A percentile compares a stretch with the other conserved stretches of the same genome.
Conservation (phyloP, 2,797 vertebrate species). For the Phalanger gymnotis region DNA sequence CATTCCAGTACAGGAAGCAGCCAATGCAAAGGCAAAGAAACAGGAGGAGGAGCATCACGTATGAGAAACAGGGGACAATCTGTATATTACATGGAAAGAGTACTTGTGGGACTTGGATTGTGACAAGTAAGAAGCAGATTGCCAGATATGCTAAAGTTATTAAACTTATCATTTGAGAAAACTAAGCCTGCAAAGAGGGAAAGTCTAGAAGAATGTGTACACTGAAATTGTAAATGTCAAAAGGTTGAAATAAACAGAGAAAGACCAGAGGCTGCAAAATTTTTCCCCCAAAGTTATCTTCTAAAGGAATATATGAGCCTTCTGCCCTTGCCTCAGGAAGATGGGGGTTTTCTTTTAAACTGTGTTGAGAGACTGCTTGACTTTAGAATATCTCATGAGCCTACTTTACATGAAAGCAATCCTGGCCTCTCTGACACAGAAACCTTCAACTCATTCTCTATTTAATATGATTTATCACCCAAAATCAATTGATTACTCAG, state of each 20-base stretch:
- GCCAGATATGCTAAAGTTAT: neutral
- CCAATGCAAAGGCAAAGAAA: neutral
- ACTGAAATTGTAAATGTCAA: neutral
- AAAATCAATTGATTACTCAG: neutral
- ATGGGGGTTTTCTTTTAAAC: constrained; percentile 63
- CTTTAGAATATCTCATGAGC: constrained; percentile 59
- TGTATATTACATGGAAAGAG: neutral
- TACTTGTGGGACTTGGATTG: neutral
- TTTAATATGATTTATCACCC: constrained; percentile 32
- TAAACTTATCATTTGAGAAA: neutral
- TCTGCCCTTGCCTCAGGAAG: neutral
- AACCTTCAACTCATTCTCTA: constrained; percentile 26
- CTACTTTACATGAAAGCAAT: constrained; percentile 62
- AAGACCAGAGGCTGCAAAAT: neutral
- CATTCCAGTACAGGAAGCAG: neutral
- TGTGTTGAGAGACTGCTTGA: constrained; percentile 62
- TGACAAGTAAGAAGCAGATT: neutral
- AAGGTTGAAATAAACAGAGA: neutral
- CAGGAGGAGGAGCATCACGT: neutral
- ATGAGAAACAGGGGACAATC: neutral
- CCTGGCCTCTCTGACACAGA: constrained; percentile 39
- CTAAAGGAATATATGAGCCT: neutral
- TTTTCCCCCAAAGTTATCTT: constrained; percentile 8
- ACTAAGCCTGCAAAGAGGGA: neutral
- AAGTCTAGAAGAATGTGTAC: too few species aligned